Conservation (phyloP, 92 coral and sea anemone species). For the Blastomussa wellsi region DNA sequence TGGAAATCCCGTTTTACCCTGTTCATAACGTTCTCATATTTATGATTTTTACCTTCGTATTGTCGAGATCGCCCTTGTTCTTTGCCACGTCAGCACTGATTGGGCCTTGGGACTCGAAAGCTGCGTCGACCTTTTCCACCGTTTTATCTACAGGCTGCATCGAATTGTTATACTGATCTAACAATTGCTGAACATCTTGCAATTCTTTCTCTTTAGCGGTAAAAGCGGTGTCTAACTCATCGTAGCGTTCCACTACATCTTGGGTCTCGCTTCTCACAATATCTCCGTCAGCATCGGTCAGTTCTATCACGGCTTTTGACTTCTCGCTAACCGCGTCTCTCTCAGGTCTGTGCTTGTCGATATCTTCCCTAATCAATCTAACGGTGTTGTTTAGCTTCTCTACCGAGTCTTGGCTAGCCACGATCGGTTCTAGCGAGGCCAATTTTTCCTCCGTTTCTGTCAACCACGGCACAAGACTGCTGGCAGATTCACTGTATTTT, state of each 20-base stretch:
- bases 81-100: conserved; percentile 80
- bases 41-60: conserved; percentile 64
- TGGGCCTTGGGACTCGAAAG: conserved; percentile 64
- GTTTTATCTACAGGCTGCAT: conserved; percentile 73
- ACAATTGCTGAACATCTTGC: conserved; percentile 53
- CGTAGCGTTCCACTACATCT: conserved; percentile 83
- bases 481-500: conserved; percentile 69
- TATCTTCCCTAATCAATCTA: conserved; percentile 62
- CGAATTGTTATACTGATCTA: conserved; percentile 59
- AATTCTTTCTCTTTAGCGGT: conserved; percentile 64
- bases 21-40: too few relatives aligned
- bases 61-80: conserved; percentile 80
- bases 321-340: conserved; percentile 78
- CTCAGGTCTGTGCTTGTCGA: conserved; percentile 76
- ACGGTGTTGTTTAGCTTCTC: conserved; percentile 44
- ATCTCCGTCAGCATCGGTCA: conserved; percentile 78
- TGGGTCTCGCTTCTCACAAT: conserved; percentile 67
- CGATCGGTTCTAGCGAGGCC: conserved; percentile 69
- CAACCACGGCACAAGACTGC: conserved; percentile 76
- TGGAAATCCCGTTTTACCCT: neutral
- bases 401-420: conserved; percentile 61
- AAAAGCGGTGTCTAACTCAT: conserved; percentile 69
- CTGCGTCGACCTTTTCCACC: conserved; percentile 66
- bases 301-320: conserved; percentile 65
- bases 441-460: conserved; percentile 79